A percentile compares a stretch with the other conserved stretches of the same genome.
Conservation (phyloP, 2,797 vertebrate species). For the Rallus crepitans region DNA sequence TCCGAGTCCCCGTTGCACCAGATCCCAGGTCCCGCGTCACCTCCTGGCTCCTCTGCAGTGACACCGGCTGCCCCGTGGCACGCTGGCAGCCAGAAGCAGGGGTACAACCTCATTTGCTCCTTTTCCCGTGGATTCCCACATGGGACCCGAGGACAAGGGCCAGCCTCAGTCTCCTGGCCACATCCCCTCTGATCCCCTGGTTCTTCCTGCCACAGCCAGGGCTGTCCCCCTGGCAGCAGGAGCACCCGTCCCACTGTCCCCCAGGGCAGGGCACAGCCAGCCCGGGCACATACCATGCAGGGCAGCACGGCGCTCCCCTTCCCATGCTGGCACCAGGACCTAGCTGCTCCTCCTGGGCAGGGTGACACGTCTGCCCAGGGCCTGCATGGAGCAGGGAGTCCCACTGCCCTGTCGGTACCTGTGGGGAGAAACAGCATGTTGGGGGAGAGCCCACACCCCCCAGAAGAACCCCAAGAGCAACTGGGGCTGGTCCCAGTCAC, state of each 20-base stretch:
- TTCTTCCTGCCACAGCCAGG: accelerated
- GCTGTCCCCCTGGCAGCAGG: accelerated
- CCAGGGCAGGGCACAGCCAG: not conserved
- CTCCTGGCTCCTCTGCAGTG: constrained; percentile 41
- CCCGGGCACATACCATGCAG: not conserved
- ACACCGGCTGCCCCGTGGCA: not conserved
- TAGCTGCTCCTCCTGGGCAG: not conserved
- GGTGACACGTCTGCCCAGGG: accelerated
- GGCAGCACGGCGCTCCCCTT: not conserved
- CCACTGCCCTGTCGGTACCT: not conserved
- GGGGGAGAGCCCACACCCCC: not conserved
- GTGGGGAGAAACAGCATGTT: accelerated
- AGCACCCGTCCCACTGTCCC: not conserved
- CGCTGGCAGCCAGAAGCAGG: accelerated
- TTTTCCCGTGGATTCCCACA: accelerated
- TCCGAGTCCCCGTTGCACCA: constrained; percentile 40
- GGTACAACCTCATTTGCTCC: accelerated
- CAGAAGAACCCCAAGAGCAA: not conserved
- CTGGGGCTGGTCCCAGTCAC: not conserved
- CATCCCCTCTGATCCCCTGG: not conserved
- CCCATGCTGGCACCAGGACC: not conserved
- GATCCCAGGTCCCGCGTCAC: constrained; percentile 60
- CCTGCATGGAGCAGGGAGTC: accelerated
- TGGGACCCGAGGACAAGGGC: not conserved
- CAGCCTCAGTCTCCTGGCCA: not conserved